Evolutionary conservation across 2,888 invertebrate genomes (phyloP), one percentile per base, ranked within the genome.

Genomic region (Cheilosia variabilis): DNA sequence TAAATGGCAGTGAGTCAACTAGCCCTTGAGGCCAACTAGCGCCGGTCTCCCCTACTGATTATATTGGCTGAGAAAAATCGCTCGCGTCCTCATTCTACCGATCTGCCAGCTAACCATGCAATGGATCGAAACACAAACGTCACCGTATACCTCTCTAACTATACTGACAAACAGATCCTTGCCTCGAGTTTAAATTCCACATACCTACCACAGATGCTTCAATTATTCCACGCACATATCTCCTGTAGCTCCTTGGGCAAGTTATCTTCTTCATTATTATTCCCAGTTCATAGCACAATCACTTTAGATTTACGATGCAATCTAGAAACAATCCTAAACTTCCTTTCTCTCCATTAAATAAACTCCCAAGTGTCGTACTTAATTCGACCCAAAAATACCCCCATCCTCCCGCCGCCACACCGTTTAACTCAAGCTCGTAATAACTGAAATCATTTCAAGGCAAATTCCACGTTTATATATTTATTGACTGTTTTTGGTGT

Each of bases 221-320:
- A 4, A 37, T 13, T 37, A 37, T 37, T 37, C 37, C 37, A 13
- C 37, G 10, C 37, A 37, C 37, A 37, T 13, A 37, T 17, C 31
- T 2, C 31, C 31, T 19, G 4, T 34, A 45, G 31, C 34, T 34
- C 50, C 34, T 41, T 65, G 52, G 65, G 24, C 27, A 9, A 65
- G 27, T 37, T 31, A 43, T 17, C 10, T 10, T 0, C 15, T n/a
- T 76, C 80, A 86, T 86, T 86, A 76, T 72, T 76, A 86, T 86
- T 86, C 84, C 65, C 15, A 71, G 65, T 72, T 62, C 84, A 86
- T 86, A 84, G 55, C 55, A 58, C 65, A 66, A 52, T 65, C 75
- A 45, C 76, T 72, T 72, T 15, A 71, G 50, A 80, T 80, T 86
- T 80, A 86, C 76, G 84, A 86, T 71, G 71, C 76, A 72, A 76